Percentiles rank a stretch among this genome's conserved stretches.
These are phyloP conservation scores for Sander lucioperca DNA, from an alignment of 2,113 vertebrate species.

Conservation along the genomic window DNA sequence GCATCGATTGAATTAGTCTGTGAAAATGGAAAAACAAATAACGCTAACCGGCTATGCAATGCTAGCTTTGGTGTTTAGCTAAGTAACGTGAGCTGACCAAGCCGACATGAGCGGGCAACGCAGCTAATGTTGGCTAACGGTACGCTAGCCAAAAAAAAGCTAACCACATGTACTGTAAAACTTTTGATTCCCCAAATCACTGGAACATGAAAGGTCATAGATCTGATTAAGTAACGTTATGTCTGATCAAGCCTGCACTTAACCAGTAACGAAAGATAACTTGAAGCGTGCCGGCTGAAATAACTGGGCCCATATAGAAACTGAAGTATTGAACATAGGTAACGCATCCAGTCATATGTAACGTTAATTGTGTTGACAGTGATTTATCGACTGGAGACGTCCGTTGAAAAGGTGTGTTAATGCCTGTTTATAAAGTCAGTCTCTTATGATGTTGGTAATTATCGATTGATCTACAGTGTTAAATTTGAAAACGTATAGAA, in stretches of 20 bases:
- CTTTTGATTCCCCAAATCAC: background rate
- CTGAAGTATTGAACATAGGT: background rate
- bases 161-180: conserved; percentile 6
- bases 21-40: background rate
- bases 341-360: too few species aligned
- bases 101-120: background rate
- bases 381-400: background rate
- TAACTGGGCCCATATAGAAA: background rate
- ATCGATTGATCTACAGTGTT: background rate
- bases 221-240: background rate
- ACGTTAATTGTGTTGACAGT: background rate
- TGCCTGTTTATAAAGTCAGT: too few species aligned
- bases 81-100: conserved; percentile 3
- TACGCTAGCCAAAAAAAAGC: conserved; percentile 13
- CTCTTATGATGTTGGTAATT: background rate
- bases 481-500: fast-evolving
- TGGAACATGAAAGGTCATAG: background rate
- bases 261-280: background rate
- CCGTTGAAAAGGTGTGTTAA: background rate
- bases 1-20: fast-evolving
- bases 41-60: background rate
- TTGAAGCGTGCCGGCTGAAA: background rate
- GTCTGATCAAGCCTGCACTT: background rate
- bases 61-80: conserved; percentile 1
- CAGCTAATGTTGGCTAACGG: conserved; percentile 43